phyloP scores from a whole-genome alignment of 1,140 invertebrate genomes.

The Tetraneura akinire region DNA sequence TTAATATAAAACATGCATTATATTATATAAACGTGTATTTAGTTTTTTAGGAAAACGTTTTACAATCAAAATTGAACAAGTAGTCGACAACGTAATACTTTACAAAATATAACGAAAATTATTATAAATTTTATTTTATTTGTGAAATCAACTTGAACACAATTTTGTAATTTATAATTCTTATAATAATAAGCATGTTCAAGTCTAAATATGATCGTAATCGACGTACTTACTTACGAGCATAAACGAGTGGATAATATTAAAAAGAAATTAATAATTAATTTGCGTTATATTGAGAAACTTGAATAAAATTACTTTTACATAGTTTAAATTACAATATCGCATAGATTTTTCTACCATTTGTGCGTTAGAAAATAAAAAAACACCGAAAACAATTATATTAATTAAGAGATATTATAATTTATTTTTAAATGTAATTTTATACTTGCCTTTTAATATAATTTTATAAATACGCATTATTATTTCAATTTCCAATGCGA shows the following conservation, averaged over 20 bases:
- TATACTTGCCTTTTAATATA: neutral
- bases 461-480: neutral
- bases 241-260: too few species aligned
- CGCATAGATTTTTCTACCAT: too few species aligned
- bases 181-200: neutral
- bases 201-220: neutral
- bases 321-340: too few species aligned
- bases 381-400: too few species aligned
- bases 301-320: too few species aligned
- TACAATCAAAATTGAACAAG: neutral
- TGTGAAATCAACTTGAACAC: neutral
- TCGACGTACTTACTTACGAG: neutral
- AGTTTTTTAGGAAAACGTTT: neutral
- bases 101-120: too few species aligned
- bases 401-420: neutral
- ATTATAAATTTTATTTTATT: neutral
- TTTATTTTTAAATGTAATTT: conserved; percentile 20
- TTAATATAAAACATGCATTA: too few species aligned
- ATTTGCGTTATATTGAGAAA: too few species aligned
- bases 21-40: too few species aligned
- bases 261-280: too few species aligned
- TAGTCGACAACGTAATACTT: neutral
- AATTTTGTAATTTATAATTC: conserved; percentile 11
- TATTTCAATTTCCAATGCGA: too few species aligned
- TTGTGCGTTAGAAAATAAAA: neutral